Percentiles rank a stretch among this genome's conserved stretches.
These are phyloP conservation scores for Rousettus leschenaultii DNA, from an alignment of 2,113 vertebrate species.

Conservation along the genomic window DNA sequence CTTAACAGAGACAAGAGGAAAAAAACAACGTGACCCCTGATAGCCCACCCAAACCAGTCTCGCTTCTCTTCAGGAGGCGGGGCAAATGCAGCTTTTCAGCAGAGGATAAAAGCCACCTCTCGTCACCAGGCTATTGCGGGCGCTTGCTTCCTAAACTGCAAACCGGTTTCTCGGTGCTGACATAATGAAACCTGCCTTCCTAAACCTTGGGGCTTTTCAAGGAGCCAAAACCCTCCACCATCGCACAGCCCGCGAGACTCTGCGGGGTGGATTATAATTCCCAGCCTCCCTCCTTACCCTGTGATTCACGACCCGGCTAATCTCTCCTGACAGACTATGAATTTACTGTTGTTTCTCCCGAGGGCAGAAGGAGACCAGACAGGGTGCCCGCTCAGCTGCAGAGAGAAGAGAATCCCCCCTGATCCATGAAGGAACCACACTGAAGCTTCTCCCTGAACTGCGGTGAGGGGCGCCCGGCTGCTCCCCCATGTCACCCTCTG, in stretches of 20 bases:
- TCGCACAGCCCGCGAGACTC: neutral
- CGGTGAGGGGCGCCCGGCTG: fast-evolving
- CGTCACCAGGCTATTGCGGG: neutral
- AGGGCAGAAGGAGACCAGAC: neutral
- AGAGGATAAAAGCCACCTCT: neutral
- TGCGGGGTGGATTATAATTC: neutral
- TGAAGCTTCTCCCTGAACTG: fast-evolving
- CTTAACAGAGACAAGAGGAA: fast-evolving
- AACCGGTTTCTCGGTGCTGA: constrained; percentile 11
- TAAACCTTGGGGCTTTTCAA: neutral
- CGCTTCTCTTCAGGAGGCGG: neutral
- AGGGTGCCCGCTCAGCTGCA: neutral
- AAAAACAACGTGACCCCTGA: neutral
- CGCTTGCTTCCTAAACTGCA: neutral
- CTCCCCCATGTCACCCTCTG: fast-evolving
- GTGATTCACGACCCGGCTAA: neutral
- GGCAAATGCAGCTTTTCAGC: neutral
- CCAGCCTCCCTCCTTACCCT: fast-evolving
- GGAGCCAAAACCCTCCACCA: neutral
- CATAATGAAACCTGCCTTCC: neutral
- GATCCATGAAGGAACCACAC: fast-evolving
- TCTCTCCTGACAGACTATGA: neutral
- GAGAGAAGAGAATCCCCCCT: neutral
- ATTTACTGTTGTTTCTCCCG: neutral
- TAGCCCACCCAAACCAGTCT: neutral